Evolutionary conservation across 1,140 invertebrate species (phyloP).

Genomic region (Ooceraea biroi): DNA sequence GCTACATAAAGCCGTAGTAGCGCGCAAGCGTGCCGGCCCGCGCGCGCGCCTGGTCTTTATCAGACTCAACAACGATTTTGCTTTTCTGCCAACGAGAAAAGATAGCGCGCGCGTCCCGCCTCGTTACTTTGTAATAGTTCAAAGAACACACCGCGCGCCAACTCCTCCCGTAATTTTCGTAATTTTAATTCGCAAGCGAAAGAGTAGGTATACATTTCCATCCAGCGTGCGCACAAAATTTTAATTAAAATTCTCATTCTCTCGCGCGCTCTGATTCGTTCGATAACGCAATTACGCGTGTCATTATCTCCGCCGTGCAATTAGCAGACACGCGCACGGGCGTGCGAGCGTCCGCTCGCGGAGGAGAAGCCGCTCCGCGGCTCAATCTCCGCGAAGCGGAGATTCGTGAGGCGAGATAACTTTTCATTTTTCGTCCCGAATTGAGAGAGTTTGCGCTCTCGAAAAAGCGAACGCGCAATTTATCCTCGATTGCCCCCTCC

Average conservation of each 20-base stretch:
- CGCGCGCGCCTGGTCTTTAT: slow-evolving; percentile 35
- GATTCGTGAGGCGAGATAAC: slow-evolving; percentile 25
- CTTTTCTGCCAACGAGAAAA: slow-evolving; percentile 51
- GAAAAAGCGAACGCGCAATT: slow-evolving; percentile 7
- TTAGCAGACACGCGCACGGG: slow-evolving; percentile 5
- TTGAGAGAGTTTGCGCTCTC: not conserved
- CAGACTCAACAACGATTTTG: slow-evolving; percentile 58
- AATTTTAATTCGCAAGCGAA: slow-evolving; percentile 50
- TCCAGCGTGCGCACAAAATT: slow-evolving; percentile 46
- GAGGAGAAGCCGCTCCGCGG: not conserved
- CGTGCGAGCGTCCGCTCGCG: too few relatives aligned
- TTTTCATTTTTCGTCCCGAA: slow-evolving; percentile 12
- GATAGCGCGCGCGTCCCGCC: slow-evolving; percentile 29
- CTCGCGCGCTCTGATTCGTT: slow-evolving; percentile 44
- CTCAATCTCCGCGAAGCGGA: not conserved
- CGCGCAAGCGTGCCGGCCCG: not conserved
- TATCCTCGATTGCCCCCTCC: slow-evolving; percentile 3
- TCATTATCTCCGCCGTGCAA: slow-evolving; percentile 45
- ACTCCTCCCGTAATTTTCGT: slow-evolving; percentile 37
- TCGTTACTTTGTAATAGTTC: slow-evolving; percentile 57
- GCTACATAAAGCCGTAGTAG: too few relatives aligned
- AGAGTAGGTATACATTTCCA: slow-evolving; percentile 41
- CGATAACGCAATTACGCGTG: slow-evolving; percentile 62
- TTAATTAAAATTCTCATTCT: slow-evolving; percentile 60
- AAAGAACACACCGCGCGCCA: slow-evolving; percentile 46